A percentile compares a stretch with the other conserved stretches of the same genome.
These are phyloP conservation scores for Hafferia zeledoni DNA, from an alignment of 2,797 vertebrate species.

Conservation along the genomic window DNA sequence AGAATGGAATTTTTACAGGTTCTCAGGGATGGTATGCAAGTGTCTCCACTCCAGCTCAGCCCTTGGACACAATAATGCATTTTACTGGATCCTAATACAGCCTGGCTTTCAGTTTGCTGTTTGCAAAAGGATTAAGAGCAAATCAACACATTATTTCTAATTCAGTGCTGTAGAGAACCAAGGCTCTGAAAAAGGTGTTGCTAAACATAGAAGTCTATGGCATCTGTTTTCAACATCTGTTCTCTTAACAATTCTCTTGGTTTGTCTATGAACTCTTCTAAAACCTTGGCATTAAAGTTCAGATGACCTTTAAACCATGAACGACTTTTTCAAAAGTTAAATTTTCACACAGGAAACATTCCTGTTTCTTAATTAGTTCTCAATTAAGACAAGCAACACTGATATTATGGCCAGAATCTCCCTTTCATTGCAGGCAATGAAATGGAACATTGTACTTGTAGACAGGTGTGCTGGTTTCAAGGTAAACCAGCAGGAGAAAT, in stretches of 20 bases:
- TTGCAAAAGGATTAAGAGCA: conserved; percentile 76
- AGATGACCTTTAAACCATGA: background rate
- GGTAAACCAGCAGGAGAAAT: too few relatives aligned
- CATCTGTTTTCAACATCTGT: conserved; percentile 80
- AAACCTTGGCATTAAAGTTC: background rate
- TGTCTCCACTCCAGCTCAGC: conserved; percentile 75
- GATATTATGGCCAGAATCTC: background rate
- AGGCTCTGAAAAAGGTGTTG: conserved; percentile 70
- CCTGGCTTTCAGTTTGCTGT: conserved; percentile 58
- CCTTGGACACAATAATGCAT: conserved; percentile 70
- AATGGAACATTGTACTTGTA: background rate
- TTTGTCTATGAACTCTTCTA: background rate
- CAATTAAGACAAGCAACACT: background rate
- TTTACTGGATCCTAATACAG: conserved; percentile 77
- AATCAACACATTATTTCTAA: conserved; percentile 77
- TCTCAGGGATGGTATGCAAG: conserved; percentile 69
- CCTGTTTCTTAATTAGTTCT: background rate
- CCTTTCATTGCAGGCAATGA: background rate
- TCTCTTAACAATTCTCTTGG: background rate
- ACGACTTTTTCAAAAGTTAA: background rate
- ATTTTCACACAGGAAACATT: background rate
- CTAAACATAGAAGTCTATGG: conserved; percentile 65
- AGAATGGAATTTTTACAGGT: conserved; percentile 43
- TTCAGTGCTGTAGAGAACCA: conserved; percentile 49
- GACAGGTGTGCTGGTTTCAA: too few relatives aligned